Conservation (phyloP, 2,888 invertebrate species). For the Lochmaea crataegi region DNA sequence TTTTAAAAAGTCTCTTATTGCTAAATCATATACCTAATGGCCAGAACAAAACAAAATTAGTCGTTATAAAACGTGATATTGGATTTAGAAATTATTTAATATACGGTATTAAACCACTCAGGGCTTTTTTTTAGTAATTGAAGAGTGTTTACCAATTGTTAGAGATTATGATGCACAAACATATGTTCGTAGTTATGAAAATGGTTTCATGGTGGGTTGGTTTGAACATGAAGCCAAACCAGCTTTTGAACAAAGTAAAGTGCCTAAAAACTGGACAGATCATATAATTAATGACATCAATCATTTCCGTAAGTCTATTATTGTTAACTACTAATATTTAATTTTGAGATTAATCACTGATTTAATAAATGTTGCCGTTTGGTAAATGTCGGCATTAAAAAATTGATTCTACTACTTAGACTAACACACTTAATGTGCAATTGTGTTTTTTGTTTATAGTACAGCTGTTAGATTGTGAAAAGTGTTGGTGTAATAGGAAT, state of each 20-base stretch:
- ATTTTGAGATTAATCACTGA: not conserved
- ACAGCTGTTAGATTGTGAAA: too few relatives aligned
- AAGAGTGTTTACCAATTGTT: slow-evolving; percentile 67
- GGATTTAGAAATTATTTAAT: not conserved
- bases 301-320: slow-evolving; percentile 69
- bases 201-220: slow-evolving; percentile 73
- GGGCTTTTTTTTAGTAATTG: slow-evolving; percentile 52
- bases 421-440: too few relatives aligned
- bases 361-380: too few relatives aligned
- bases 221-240: slow-evolving; percentile 76
- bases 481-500: too few relatives aligned
- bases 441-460: too few relatives aligned
- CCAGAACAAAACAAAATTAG: too few relatives aligned
- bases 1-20: too few relatives aligned
- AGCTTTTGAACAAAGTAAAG: slow-evolving; percentile 67
- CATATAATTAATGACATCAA: slow-evolving; percentile 70
- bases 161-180: slow-evolving; percentile 75
- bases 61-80: not conserved
- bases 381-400: too few relatives aligned
- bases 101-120: too few relatives aligned
- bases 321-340: not conserved
- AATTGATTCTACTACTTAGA: too few relatives aligned
- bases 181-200: slow-evolving; percentile 72
- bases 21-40: too few relatives aligned
- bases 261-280: slow-evolving; percentile 67